Base-by-base conservation (phyloP, 2,797 vertebrate genomes). In the Discoglossus pictus region DNA sequence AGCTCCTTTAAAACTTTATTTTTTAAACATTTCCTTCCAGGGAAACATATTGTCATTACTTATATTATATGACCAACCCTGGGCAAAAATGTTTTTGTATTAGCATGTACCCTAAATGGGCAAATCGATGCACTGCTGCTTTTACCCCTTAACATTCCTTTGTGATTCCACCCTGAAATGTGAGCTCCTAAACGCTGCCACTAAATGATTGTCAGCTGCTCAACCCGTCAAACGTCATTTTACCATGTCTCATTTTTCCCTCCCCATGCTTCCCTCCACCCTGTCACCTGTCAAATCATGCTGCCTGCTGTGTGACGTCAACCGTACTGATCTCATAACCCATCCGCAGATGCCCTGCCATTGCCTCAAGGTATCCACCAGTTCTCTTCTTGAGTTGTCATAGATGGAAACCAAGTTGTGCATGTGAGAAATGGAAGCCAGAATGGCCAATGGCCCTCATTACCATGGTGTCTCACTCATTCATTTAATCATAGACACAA, bases 161-260 rank as follows among this genome's bases (percentile, higher is more conserved):
- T 4, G 27, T 31, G 4, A 31, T 8, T 31, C 27, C 27, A 8
- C 27, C 27, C 27, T 31, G 8, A n/a, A 4, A 6, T 20, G 25
- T 56, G 34, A 21, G 25, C 38, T 17, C 16, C 17, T 68, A 36
- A 61, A 46, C 36, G 56, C 65, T 53, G 46, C 47, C 15, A 20
- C 17, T 16, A 23, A 21, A 34, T 44, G 20, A 21, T 42, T 50
- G 35, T 43, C 38, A 40, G 20, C 51, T 25, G 61, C 58, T 69
- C 4, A 59, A 61, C 60, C 58, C 66, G 35, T 44, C 52, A 61
- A 36, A 25, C 52, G 36, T 64, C 53, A 52, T 65, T 71, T 71
- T 65, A 64, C 38, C 61, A 11, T 62, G 68, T 76, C 80, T 78
- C 79, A 43, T 72, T 66, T 63, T 72, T 75, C 52, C 74, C 54